Evolutionary conservation across 2,888 invertebrate species (phyloP).

Genomic region (Troides oblongomaculatus): DNA sequence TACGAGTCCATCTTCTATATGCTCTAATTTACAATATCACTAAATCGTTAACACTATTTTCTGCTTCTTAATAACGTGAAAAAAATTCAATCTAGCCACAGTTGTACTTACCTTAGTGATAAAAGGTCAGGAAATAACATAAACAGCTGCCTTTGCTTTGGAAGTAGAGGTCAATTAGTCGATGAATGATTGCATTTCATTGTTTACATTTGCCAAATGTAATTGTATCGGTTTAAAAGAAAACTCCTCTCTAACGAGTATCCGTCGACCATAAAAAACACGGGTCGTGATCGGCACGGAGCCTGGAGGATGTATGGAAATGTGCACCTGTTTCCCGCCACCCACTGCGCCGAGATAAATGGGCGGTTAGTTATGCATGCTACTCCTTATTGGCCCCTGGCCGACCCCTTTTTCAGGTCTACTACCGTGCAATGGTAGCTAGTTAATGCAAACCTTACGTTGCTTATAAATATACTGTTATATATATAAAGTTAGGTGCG

Average conservation of each 20-base stretch:
- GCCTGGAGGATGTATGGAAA: slow-evolving; percentile 46
- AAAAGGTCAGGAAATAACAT: no score
- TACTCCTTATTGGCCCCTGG: slow-evolving; percentile 37
- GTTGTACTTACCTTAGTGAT: no score
- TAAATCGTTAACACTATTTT: no score
- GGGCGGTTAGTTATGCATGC: slow-evolving; percentile 41
- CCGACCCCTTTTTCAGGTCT: slow-evolving; percentile 36
- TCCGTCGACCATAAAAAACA: slow-evolving; percentile 17
- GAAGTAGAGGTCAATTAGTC: no score
- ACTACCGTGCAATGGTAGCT: slow-evolving; percentile 43
- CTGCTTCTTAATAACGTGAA: no score
- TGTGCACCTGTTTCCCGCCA: slow-evolving; percentile 48
- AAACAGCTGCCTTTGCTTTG: no score
- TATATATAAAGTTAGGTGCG: neutral
- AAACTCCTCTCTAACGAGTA: slow-evolving; percentile 23
- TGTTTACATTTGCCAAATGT: neutral
- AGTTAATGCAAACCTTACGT: slow-evolving; percentile 12
- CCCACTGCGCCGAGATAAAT: slow-evolving; percentile 47
- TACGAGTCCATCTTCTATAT: no score
- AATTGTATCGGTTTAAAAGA: slow-evolving; percentile 3
- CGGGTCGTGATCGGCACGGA: slow-evolving; percentile 31
- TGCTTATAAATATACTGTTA: neutral
- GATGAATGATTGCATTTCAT: neutral
- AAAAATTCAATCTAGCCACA: no score
- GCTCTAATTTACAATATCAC: no score